A percentile compares a stretch with the other conserved stretches of the same genome.
phyloP scores from a whole-genome alignment of 2,888 invertebrate genomes.

The Dicyrtoma fusca region DNA sequence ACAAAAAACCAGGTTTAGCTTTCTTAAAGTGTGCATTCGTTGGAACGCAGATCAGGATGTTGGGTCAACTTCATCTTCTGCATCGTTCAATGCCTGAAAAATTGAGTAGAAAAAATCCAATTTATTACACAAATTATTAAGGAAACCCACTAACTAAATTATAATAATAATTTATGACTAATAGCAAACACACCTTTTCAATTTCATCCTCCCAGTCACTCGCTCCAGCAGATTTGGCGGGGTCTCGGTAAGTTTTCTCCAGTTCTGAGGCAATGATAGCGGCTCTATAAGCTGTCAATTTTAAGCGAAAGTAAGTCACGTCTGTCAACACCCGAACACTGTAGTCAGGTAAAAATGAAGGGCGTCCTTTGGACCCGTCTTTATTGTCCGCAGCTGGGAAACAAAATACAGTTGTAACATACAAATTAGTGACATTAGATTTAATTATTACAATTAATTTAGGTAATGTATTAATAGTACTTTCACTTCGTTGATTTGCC shows the following conservation, averaged over 20 bases:
- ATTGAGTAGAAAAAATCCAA: background rate
- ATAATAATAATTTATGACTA: background rate
- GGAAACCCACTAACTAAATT: background rate
- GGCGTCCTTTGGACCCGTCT: slow-evolving; percentile 59
- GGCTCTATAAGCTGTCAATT: slow-evolving; percentile 81
- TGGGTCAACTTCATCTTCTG: slow-evolving; percentile 14
- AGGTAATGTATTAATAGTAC: no score
- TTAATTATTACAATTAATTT: no score
- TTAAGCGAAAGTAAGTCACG: slow-evolving; percentile 82
- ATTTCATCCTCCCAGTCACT: slow-evolving; percentile 76
- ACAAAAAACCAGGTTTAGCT: no score
- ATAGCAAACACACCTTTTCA: slow-evolving; percentile 46
- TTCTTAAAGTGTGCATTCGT: no score
- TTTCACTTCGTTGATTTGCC: slow-evolving; percentile 13
- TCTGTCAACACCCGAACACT: slow-evolving; percentile 82
- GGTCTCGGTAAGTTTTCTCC: slow-evolving; percentile 69
- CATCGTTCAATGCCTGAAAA: slow-evolving; percentile 33
- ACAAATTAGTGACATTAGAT: background rate
- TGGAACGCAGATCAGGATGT: no score
- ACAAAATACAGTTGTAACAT: background rate
- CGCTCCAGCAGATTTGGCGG: slow-evolving; percentile 60
- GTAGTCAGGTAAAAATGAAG: slow-evolving; percentile 90
- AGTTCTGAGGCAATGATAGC: slow-evolving; percentile 85
- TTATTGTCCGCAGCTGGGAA: background rate
- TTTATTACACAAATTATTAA: background rate